phyloP scores from a whole-genome alignment of 2,113 vertebrate species.

The Catharus bicknelli region DNA sequence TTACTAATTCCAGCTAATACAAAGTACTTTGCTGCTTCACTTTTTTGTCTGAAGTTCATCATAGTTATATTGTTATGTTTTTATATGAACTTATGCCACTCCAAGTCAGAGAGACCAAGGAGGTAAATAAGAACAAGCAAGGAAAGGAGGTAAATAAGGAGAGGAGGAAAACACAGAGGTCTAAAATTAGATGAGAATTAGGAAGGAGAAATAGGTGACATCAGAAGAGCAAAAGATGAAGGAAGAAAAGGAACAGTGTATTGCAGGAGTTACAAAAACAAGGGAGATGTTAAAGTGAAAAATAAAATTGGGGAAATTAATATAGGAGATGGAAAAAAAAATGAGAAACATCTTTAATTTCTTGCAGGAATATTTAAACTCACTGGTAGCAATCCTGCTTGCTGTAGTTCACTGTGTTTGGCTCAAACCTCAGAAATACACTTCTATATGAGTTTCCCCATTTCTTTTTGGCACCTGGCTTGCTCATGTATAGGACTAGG shows the following conservation, averaged over 20 bases:
- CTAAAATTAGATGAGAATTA: background rate
- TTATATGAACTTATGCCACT: background rate
- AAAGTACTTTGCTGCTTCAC: background rate
- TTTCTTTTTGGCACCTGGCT: constrained; percentile 54
- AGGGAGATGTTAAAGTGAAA: background rate
- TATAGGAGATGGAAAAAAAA: background rate
- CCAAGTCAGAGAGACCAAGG: background rate
- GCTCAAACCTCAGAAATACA: background rate
- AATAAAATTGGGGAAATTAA: background rate
- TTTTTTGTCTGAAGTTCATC: constrained; percentile 8
- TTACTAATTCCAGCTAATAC: constrained; percentile 18
- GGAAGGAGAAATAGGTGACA: background rate
- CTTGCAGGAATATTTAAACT: background rate
- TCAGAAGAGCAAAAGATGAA: background rate
- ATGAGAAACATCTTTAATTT: background rate
- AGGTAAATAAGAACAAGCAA: background rate
- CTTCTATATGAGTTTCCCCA: background rate
- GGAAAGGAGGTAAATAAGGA: background rate
- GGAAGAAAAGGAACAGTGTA: background rate
- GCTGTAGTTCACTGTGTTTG: background rate
- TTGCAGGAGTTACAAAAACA: background rate
- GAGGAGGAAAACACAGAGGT: background rate
- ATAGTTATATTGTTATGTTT: background rate
- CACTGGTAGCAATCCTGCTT: background rate
- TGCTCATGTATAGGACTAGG: background rate